Conservation (phyloP, 2,113 vertebrate species). For the Cyanoderma ruficeps region DNA sequence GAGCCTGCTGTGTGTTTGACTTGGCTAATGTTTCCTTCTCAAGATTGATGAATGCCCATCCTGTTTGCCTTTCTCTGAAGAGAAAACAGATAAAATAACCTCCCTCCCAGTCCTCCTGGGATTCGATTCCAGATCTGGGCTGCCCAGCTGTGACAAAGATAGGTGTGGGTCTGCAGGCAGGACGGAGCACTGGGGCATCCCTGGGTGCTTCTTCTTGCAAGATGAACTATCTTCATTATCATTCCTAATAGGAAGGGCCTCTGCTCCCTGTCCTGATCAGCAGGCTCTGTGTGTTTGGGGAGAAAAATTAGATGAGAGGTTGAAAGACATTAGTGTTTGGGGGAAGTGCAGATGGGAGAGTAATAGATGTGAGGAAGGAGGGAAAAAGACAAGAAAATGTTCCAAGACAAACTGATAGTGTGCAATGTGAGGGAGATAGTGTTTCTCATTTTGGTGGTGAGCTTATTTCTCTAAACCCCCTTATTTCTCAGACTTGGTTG, state of each 20-base stretch:
- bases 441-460: neutral
- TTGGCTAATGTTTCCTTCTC: constrained; percentile 60
- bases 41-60: constrained; percentile 16
- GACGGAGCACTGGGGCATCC: fast-evolving
- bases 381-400: neutral
- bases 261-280: neutral
- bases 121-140: constrained; percentile 31
- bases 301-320: neutral
- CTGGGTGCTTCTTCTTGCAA: neutral
- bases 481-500: neutral
- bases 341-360: neutral
- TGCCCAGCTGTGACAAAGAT: constrained; percentile 70
- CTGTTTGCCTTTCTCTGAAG: constrained; percentile 57
- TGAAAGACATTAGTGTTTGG: neutral
- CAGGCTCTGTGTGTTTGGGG: neutral
- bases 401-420: neutral
- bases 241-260: neutral
- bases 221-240: neutral
- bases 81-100: constrained; percentile 64
- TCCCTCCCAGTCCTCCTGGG: neutral
- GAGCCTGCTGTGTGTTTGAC: constrained; percentile 73
- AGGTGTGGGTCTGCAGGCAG: constrained; percentile 67
- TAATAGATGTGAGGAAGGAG: neutral
- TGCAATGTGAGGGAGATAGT: neutral
- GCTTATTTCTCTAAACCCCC: neutral